Evolutionary conservation across 2,797 vertebrate genomes (phyloP), one percentile per base, ranked within the genome.

Genomic region (Nasua narica): DNA sequence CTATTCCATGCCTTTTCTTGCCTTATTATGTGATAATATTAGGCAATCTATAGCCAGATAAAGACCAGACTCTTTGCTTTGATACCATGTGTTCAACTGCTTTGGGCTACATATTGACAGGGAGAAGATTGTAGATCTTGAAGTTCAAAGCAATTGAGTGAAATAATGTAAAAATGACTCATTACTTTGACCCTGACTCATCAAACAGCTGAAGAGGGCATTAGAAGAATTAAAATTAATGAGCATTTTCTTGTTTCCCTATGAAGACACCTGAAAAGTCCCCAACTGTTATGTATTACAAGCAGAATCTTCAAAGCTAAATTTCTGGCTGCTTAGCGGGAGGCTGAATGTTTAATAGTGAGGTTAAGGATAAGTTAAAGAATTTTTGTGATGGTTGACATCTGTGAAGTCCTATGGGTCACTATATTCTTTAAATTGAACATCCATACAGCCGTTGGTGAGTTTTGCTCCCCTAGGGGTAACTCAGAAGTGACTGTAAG

Each of bases 271-370:
- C 92, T 70, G 74, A 79, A 92, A 96, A 40, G 56, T 92, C 25
- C 54, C 82, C 62, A 83, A 50, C 56, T 78, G 19, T 84, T 91
- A 87, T 67, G 29, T 87, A 91, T 93, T 93, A 90, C 84, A 97
- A 94, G 54, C 72, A 83, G 93, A 96, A 96, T 79, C 46, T 95
- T 97, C 95, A 97, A 96, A 94, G 93, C 13, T 85, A 85, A 83
- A 81, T 85, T 91, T 76, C 70, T 84, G 65, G 43, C 84, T 96
- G 74, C 70, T 69, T 93, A 90, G 87, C 65, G 79, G 91, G 90
- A 93, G 27, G 58, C n/a, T 93, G 70, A 90, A 79, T 67, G 62
- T 82, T 96, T 97, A 94, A 94, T 78, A 78, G 29, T 83, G 50
- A 97, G 74, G 70, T 94, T 97, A 95, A 93, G 76, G 52, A 76